Conservation (phyloP, 2,888 invertebrate genomes). For the Metacarcinus magister region DNA sequence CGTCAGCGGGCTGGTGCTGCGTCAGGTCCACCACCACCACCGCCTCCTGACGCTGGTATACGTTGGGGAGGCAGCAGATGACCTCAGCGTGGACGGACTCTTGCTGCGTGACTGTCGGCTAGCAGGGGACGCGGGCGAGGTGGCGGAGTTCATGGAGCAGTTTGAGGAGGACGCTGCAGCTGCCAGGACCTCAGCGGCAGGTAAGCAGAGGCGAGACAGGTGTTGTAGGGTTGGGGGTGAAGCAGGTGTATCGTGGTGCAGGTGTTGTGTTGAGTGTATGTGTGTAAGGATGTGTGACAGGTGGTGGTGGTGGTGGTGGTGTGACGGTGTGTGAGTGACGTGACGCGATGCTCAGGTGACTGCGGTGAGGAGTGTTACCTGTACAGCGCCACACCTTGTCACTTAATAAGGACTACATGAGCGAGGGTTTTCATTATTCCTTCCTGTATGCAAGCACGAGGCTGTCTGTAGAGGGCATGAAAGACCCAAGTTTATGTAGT, state of each 20-base stretch:
- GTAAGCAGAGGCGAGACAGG: conserved; percentile 20
- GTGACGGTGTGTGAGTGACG: neutral
- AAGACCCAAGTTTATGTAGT: too few relatives aligned
- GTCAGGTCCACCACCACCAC: conserved; percentile 70
- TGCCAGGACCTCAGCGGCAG: conserved; percentile 43
- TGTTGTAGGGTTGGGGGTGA: too few relatives aligned
- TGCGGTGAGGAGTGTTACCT: too few relatives aligned
- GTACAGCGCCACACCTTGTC: too few relatives aligned
- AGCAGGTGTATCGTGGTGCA: too few relatives aligned
- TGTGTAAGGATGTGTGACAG: neutral
- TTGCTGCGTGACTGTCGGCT: conserved; percentile 74
- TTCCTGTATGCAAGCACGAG: too few relatives aligned
- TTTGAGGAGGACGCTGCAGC: conserved; percentile 58
- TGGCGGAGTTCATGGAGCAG: conserved; percentile 51
- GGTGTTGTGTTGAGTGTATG: too few relatives aligned
- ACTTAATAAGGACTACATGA: too few relatives aligned
- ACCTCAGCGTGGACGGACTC: conserved; percentile 68
- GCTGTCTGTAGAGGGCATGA: too few relatives aligned
- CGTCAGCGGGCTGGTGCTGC: conserved; percentile 73
- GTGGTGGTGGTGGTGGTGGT: neutral
- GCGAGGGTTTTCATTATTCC: too few relatives aligned
- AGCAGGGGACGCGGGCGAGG: conserved; percentile 61
- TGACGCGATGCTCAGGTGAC: too few relatives aligned
- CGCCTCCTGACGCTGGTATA: conserved; percentile 74
- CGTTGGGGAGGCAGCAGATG: conserved; percentile 68